phyloP scores from a whole-genome alignment of 2,113 vertebrate species.

The Smithornis capensis region DNA sequence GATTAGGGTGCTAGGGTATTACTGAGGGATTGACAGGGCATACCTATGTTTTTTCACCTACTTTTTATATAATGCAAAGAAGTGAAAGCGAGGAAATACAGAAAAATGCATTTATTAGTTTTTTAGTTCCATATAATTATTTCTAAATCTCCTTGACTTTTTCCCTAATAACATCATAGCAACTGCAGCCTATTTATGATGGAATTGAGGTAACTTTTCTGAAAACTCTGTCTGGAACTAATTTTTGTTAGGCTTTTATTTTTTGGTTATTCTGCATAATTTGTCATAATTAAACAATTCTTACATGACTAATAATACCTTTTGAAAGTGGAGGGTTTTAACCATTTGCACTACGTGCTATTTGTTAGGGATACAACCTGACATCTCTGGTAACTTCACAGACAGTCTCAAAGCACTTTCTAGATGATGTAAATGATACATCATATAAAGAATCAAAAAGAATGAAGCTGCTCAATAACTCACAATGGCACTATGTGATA shows the following conservation, averaged over 20 bases:
- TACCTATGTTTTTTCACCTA: background rate
- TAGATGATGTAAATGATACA: conserved; percentile 7
- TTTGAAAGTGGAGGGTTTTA: fast-evolving
- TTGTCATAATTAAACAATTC: background rate
- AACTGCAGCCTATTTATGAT: background rate
- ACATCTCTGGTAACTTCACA: background rate
- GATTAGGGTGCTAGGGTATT: background rate
- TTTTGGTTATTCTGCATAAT: background rate
- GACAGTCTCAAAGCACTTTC: background rate
- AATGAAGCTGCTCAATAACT: conserved; percentile 20
- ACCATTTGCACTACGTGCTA: background rate
- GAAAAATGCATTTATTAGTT: background rate
- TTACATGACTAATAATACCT: background rate
- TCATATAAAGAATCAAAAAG: conserved; percentile 7
- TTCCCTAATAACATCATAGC: background rate
- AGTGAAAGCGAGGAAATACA: background rate
- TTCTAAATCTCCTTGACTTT: background rate
- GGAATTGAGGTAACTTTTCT: background rate
- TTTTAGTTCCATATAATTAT: background rate
- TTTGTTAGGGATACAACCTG: background rate
- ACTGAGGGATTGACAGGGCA: background rate
- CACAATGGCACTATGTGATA: conserved; percentile 20
- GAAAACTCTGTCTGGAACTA: background rate
- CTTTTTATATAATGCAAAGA: background rate
- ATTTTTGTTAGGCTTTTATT: background rate